A percentile compares a stretch with the other conserved stretches of the same genome.
Evolutionary conservation across 1,140 invertebrate species (phyloP).

Genomic region (Leptinotarsa lineolata): DNA sequence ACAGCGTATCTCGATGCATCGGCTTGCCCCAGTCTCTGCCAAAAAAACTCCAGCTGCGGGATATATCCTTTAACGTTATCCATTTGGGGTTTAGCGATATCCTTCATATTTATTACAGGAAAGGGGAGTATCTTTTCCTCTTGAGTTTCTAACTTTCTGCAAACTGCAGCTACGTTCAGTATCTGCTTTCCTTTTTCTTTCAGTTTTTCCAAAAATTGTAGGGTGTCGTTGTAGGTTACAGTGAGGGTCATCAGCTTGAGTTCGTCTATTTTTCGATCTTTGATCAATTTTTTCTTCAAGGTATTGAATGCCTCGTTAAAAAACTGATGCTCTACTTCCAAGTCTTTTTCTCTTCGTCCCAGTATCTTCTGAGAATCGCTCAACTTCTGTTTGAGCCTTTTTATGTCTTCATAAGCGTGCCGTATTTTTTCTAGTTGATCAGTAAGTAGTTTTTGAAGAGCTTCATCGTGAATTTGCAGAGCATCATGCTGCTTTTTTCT

Average conservation of each 20-base stretch:
- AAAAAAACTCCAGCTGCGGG: slow-evolving; percentile 42
- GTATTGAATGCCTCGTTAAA: slow-evolving; percentile 38
- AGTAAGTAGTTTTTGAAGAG: slow-evolving; percentile 38
- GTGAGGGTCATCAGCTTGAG: slow-evolving; percentile 39
- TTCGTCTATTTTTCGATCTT: slow-evolving; percentile 38
- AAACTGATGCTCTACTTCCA: slow-evolving; percentile 40
- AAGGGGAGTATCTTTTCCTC: slow-evolving; percentile 58
- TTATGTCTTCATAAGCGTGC: slow-evolving; percentile 32
- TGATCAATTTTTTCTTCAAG: slow-evolving; percentile 40
- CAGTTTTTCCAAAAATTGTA: slow-evolving; percentile 43
- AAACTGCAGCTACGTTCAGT: slow-evolving; percentile 59
- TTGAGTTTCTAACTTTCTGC: slow-evolving; percentile 63
- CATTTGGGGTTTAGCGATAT: slow-evolving; percentile 28
- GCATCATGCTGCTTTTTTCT: slow-evolving; percentile 38
- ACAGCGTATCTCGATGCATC: slow-evolving; percentile 41
- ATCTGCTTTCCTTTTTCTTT: slow-evolving; percentile 60
- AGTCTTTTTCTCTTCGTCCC: slow-evolving; percentile 33
- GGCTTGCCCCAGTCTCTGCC: slow-evolving; percentile 45
- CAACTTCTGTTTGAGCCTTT: slow-evolving; percentile 38
- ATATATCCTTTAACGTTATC: slow-evolving; percentile 25
- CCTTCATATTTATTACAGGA: slow-evolving; percentile 31
- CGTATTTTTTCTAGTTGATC: slow-evolving; percentile 39
- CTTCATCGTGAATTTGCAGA: slow-evolving; percentile 41
- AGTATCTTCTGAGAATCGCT: slow-evolving; percentile 33
- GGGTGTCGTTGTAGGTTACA: slow-evolving; percentile 35